Conservation (phyloP, 2,797 vertebrate genomes). For the Crypturellus tataupa region DNA sequence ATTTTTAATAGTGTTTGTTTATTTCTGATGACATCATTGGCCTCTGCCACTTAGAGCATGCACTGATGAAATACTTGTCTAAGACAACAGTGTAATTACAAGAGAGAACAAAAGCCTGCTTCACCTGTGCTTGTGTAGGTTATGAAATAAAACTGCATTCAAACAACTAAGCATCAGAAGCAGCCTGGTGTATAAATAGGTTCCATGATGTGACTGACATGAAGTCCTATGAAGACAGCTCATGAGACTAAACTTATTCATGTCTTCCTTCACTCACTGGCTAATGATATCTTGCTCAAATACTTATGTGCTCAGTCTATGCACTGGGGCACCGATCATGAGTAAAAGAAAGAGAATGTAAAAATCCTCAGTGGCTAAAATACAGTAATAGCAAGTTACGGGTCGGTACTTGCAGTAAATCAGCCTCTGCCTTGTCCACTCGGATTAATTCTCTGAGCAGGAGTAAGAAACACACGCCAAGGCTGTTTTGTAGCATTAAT, state of each 20-base stretch:
- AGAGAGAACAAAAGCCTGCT: conserved; percentile 49
- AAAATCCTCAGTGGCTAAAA: background rate
- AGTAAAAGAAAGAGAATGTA: conserved; percentile 45
- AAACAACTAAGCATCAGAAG: conserved; percentile 58
- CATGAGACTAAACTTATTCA: conserved; percentile 51
- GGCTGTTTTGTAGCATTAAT: background rate
- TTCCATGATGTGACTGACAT: conserved; percentile 17
- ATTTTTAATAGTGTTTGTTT: background rate
- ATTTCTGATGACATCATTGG: background rate
- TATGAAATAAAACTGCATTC: conserved; percentile 44
- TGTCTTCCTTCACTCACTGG: conserved; percentile 55
- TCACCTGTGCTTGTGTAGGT: conserved; percentile 22
- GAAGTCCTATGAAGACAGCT: conserved; percentile 3
- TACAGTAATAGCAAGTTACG: background rate
- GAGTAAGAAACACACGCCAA: background rate
- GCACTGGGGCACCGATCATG: conserved; percentile 42
- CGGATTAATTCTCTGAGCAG: background rate
- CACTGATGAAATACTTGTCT: background rate
- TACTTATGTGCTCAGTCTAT: conserved; percentile 29
- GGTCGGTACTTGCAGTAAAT: background rate
- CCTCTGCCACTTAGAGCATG: background rate
- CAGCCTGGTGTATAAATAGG: conserved; percentile 43
- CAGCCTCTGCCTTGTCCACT: background rate
- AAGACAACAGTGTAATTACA: conserved; percentile 23
- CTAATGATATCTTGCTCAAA: conserved; percentile 69